A percentile compares a stretch with the other conserved stretches of the same genome.
phyloP scores from a whole-genome alignment of 1,140 invertebrate genomes.

The Anoplolepis gracilipes region DNA sequence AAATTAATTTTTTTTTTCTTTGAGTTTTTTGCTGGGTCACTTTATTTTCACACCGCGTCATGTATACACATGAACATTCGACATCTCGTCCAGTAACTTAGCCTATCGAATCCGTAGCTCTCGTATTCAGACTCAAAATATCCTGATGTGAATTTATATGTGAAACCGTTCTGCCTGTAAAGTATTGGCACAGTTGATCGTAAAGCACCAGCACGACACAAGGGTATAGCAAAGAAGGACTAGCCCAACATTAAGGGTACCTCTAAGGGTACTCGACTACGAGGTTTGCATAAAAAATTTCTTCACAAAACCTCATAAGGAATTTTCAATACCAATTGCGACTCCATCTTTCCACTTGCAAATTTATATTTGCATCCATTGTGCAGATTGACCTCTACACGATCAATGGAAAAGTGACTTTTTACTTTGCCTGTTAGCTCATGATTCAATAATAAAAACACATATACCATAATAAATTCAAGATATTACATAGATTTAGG shows the following conservation, averaged over 20 bases:
- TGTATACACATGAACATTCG: constrained; percentile 36
- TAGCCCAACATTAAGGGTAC: constrained; percentile 2
- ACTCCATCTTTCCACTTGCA: background rate
- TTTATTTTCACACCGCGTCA: background rate
- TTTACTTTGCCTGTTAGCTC: background rate
- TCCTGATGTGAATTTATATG: constrained; percentile 57
- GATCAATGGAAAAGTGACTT: background rate
- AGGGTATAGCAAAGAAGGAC: background rate
- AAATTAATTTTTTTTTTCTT: constrained; percentile 7
- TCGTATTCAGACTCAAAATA: constrained; percentile 4
- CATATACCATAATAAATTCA: background rate
- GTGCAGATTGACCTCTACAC: background rate
- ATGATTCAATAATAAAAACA: background rate
- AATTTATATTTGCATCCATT: background rate
- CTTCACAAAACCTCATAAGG: background rate
- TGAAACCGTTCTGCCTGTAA: constrained; percentile 20
- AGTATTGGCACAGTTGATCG: constrained; percentile 9
- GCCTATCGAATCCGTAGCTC: background rate
- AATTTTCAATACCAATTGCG: constrained; percentile 19
- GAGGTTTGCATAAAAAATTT: constrained; percentile 46
- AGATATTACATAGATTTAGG: background rate
- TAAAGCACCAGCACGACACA: constrained; percentile 30
- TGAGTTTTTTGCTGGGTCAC: background rate
- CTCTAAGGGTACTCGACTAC: background rate
- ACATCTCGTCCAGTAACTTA: constrained; percentile 6